Conservation (phyloP, 2,113 vertebrate species). For the Bostrychus sinensis region DNA sequence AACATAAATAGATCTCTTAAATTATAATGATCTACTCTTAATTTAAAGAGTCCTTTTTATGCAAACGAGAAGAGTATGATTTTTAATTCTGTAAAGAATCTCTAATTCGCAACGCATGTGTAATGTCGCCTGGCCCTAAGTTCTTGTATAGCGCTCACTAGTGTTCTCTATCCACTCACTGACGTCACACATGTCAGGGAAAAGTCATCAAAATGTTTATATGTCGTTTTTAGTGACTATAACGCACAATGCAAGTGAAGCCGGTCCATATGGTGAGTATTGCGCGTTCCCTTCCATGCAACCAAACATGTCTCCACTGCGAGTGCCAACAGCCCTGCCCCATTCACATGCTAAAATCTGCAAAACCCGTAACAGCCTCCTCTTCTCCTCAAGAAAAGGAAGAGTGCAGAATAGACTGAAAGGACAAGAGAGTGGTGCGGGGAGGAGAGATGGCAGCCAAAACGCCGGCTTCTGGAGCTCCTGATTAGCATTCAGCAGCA, state of each 20-base stretch:
- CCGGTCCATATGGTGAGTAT: constrained; percentile 51
- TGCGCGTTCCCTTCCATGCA: constrained; percentile 1
- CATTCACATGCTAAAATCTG: constrained; percentile 56
- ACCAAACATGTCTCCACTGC: constrained; percentile 12
- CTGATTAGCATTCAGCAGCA: constrained; percentile 65
- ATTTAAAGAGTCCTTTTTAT: too few species aligned
- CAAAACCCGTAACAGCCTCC: constrained; percentile 51
- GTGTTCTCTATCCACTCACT: too few species aligned
- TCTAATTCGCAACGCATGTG: too few species aligned
- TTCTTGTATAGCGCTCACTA: too few species aligned
- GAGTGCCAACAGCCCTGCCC: constrained; percentile 45
- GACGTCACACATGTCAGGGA: too few species aligned
- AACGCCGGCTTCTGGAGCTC: constrained; percentile 46
- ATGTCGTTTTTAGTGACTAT: too few species aligned
- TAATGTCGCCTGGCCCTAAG: too few species aligned
- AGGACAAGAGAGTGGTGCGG: constrained; percentile 39
- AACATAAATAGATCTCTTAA: too few species aligned
- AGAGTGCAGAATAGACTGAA: constrained; percentile 38
- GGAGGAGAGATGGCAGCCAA: constrained; percentile 41
- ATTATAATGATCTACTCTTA: too few species aligned
- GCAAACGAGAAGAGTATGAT: too few species aligned
- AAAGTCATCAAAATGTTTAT: too few species aligned
- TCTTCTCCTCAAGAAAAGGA: constrained; percentile 13
- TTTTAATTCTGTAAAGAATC: too few species aligned
- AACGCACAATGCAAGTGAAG: constrained; percentile 67